These are phyloP conservation scores for Dryobotodes eremita DNA, from an alignment of 2,888 invertebrate genomes.

Conservation along the genomic window DNA sequence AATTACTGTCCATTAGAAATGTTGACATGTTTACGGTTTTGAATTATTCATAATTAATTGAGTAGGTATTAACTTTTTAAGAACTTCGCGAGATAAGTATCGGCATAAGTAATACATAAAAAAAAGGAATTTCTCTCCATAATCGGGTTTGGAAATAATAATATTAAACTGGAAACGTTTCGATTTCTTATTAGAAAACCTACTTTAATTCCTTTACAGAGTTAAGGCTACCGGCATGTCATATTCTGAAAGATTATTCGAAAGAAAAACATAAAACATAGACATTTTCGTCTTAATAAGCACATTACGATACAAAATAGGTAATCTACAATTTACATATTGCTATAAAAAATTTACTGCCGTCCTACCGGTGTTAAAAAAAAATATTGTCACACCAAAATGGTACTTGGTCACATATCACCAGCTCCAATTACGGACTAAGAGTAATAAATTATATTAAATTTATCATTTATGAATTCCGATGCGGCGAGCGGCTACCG, in stretches of 20 bases:
- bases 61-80: conserved; percentile 46
- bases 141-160: conserved; percentile 42
- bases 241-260: conserved; percentile 46
- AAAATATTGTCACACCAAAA: conserved; percentile 76
- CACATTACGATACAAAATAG: conserved; percentile 61
- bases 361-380: conserved; percentile 58
- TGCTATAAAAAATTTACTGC: conserved; percentile 64
- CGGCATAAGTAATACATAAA: conserved; percentile 33
- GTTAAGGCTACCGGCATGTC: conserved; percentile 32
- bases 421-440: conserved; percentile 78
- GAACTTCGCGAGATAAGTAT: conserved; percentile 43
- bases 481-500: conserved; percentile 85
- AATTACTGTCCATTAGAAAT: conserved; percentile 53
- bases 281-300: conserved; percentile 57
- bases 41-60: conserved; percentile 60
- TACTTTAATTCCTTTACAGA: conserved; percentile 44
- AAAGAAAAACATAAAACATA: conserved; percentile 48
- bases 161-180: conserved; percentile 30
- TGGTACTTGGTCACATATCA: conserved; percentile 67
- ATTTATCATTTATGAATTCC: conserved; percentile 90
- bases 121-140: conserved; percentile 13
- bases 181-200: conserved; percentile 33
- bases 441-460: conserved; percentile 88
- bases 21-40: conserved; percentile 50
- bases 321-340: conserved; percentile 65